Base-by-base conservation (phyloP, 37 sponge, comb jelly and placozoan species). In the Cliona cf. orientalis region DNA sequence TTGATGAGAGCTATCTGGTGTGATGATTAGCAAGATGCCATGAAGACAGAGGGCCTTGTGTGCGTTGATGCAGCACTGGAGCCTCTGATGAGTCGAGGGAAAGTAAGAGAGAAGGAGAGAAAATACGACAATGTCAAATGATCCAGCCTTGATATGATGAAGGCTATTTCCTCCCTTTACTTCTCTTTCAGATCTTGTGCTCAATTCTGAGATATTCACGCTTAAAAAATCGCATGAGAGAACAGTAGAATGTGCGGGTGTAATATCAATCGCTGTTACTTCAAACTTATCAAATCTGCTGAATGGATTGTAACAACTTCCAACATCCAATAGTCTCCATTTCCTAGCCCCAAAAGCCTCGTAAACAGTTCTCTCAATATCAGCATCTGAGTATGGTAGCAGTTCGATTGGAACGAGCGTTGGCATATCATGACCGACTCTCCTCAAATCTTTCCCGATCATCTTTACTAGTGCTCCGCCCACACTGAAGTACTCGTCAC, bases 291-390 rank as follows among this genome's bases (percentile, higher is more conserved):
- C 32, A 63, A 62, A 77, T 3, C 43, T 38, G 22, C 26, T 0
- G 60, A 94, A 94, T n/a, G 95, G 95, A 69, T 94, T 91, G 58
- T 90, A 94, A 44, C 95, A 94, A 62, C 95, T 94, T 9, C 95
- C 95, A 31, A 94, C 95, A 74, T 94, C 95, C 33, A 94, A 55
- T 1, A 94, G 85, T 2, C 37, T 0, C 39, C 73, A 36, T 0
- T n/a, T 35, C 42, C 75, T 36, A n/a, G 14, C 21, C 22, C 22
- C 31, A 21, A 82, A 59, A 31, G 23, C 9, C 4, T 63, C 56
- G 11, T 43, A 26, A 11, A 72, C 61, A 0, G 37, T 31, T 7
- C 46, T 40, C 0, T 12, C 55, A 5, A 76, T 71, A 14, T 59
- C 72, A 21, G 82, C 58, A 6, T 73, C 76, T 70, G 75, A 41